Percentiles rank a stretch among this genome's conserved stretches.
Conservation (phyloP, 2,797 vertebrate species). For the Neosilurus mollespiculum region DNA sequence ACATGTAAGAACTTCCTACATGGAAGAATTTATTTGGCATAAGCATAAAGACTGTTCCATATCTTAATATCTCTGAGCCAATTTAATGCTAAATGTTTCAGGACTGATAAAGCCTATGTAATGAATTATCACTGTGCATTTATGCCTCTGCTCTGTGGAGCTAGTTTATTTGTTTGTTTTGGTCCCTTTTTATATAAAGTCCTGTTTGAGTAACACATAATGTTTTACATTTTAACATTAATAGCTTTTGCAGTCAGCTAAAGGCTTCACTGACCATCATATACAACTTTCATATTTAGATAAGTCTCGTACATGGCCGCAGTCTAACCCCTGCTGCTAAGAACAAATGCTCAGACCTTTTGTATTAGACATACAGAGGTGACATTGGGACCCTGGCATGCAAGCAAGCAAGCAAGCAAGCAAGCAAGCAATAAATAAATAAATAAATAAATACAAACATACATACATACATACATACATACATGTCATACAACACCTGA, state of each 20-base stretch:
- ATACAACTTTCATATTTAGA: slow-evolving; percentile 50
- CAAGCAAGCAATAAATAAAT: too few species aligned
- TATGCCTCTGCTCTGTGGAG: not conserved
- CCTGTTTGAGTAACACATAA: not conserved
- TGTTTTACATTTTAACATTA: not conserved
- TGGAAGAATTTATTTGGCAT: slow-evolving; percentile 59
- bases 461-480: too few species aligned
- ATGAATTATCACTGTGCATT: not conserved
- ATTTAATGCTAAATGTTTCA: not conserved
- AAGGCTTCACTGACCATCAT: not conserved
- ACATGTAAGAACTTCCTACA: slow-evolving; percentile 52
- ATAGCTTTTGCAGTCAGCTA: not conserved
- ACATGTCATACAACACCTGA: slow-evolving; percentile 24
- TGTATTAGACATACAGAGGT: slow-evolving; percentile 25
- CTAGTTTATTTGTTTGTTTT: not conserved
- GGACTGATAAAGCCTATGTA: not conserved
- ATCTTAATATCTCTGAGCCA: not conserved
- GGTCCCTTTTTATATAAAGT: not conserved
- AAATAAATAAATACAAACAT: too few species aligned
- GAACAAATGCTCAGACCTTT: slow-evolving; percentile 64
- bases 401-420: slow-evolving; percentile 48
- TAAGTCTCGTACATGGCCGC: slow-evolving; percentile 50
- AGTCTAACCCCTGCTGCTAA: slow-evolving; percentile 59
- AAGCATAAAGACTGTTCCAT: slow-evolving; percentile 57
- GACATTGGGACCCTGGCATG: slow-evolving; percentile 29